Evolutionary conservation across 2,797 vertebrate species (phyloP).

Genomic region (Xiphophorus birchmanni): DNA sequence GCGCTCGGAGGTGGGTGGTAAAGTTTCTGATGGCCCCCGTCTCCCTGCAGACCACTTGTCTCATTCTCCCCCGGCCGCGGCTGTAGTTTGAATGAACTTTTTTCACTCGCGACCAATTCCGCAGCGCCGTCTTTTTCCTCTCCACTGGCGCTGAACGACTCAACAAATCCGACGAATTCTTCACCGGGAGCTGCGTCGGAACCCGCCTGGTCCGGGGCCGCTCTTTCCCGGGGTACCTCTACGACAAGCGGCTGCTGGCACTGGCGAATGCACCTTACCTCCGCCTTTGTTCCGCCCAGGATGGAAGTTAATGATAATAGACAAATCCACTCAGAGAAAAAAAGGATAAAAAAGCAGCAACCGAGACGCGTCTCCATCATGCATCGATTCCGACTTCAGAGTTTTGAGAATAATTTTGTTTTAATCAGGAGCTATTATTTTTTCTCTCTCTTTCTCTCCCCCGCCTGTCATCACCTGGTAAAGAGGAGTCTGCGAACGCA

Average conservation of each 20-base stretch:
- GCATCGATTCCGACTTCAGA: conserved; percentile 44
- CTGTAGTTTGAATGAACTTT: conserved; percentile 69
- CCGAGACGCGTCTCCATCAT: conserved; percentile 76
- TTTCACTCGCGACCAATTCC: conserved; percentile 45
- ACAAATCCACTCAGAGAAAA: conserved; percentile 72
- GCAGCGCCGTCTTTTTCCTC: conserved; percentile 33
- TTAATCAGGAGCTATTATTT: conserved; percentile 21
- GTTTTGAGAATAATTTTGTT: conserved; percentile 52
- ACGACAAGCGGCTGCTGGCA: conserved; percentile 67
- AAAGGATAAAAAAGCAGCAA: conserved; percentile 51
- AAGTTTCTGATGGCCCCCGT: conserved; percentile 61
- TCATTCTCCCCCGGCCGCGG: conserved; percentile 20
- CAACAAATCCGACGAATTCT: conserved; percentile 57
- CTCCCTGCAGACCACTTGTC: conserved; percentile 33
- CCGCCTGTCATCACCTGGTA: conserved; percentile 62
- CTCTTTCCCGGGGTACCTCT: conserved; percentile 48
- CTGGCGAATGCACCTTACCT: conserved; percentile 82
- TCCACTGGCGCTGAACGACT: conserved; percentile 26
- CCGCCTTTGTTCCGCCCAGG: conserved; percentile 77
- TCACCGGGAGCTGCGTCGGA: conserved; percentile 50
- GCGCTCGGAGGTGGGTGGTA: conserved; percentile 24
- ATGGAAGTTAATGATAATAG: conserved; percentile 74
- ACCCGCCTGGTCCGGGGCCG: conserved; percentile 45
- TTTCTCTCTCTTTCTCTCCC: background rate
- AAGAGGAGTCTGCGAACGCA: conserved; percentile 62